Conservation (phyloP, 2,888 invertebrate genomes). For the Nemurella pictetii region DNA sequence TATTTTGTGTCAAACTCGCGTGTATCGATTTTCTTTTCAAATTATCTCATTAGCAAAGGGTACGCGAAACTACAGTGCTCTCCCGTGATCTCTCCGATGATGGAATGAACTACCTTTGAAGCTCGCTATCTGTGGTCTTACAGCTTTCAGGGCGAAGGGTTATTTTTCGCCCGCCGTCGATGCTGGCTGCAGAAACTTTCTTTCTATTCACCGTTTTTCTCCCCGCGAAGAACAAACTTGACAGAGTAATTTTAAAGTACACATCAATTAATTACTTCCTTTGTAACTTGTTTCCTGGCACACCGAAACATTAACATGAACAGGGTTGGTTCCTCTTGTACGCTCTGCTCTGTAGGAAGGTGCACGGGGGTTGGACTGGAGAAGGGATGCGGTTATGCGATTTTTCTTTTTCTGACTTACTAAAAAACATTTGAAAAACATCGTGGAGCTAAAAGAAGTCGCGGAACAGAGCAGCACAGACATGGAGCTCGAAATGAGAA, state of each 20-base stretch:
- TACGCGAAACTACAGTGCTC: neutral
- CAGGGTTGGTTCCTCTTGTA: neutral
- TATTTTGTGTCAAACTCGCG: neutral
- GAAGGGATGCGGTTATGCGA: neutral
- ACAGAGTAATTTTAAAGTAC: conserved; percentile 3
- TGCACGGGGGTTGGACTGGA: neutral
- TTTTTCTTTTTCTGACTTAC: neutral
- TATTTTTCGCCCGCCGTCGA: conserved; percentile 15
- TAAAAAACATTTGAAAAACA: neutral
- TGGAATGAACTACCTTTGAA: neutral
- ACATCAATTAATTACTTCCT: conserved; percentile 9
- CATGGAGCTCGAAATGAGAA: conserved; percentile 21
- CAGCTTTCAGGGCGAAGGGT: neutral
- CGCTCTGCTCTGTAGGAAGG: conserved; percentile 1
- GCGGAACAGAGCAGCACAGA: neutral
- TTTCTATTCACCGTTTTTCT: neutral
- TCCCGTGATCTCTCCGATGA: neutral
- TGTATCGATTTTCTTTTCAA: neutral
- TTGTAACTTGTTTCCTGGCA: neutral
- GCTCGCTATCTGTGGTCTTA: neutral
- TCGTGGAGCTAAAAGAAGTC: neutral
- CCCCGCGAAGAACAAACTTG: conserved; percentile 9
- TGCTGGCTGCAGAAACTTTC: conserved; percentile 21
- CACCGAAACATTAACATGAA: neutral
- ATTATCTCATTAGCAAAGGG: neutral